These are phyloP conservation scores for Tychaedon coryphoeus DNA, from an alignment of 2,113 vertebrate genomes.

Conservation along the genomic window DNA sequence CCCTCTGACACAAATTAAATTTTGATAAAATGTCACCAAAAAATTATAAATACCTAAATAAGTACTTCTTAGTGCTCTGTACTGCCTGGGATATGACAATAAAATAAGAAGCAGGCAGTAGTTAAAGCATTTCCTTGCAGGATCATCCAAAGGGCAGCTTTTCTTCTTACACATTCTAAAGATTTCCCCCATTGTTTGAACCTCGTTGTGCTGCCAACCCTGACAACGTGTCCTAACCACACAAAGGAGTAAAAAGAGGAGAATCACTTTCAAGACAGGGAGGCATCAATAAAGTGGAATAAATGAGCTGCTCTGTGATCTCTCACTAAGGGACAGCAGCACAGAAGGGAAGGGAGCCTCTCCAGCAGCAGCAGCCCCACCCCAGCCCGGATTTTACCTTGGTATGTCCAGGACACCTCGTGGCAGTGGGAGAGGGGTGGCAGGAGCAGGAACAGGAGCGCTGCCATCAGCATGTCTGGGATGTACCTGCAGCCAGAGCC, in stretches of 20 bases:
- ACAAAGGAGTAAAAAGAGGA: not conserved
- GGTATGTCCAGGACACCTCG: slow-evolving; percentile 55
- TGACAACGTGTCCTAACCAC: not conserved
- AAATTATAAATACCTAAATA: not conserved
- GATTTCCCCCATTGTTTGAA: not conserved
- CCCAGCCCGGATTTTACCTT: slow-evolving; percentile 36
- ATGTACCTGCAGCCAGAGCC: not conserved
- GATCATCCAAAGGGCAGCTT: slow-evolving; percentile 46
- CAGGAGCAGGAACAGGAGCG: slow-evolving; percentile 18
- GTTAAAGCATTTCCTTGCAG: not conserved
- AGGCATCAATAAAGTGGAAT: slow-evolving; percentile 2
- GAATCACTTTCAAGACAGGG: not conserved
- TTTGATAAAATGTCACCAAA: not conserved
- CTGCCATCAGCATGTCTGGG: not conserved
- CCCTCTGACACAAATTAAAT: not conserved
- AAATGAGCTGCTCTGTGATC: not conserved
- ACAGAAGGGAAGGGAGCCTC: not conserved
- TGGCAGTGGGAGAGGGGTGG: not conserved
- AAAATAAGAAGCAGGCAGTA: not conserved
- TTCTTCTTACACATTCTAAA: not conserved
- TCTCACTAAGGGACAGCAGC: not conserved
- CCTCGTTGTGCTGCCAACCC: not conserved
- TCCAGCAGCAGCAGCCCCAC: not conserved
- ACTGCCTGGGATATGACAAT: not conserved
- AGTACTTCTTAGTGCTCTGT: not conserved